Conservation (phyloP, 2,888 invertebrate species). For the Tiliacea aurago region DNA sequence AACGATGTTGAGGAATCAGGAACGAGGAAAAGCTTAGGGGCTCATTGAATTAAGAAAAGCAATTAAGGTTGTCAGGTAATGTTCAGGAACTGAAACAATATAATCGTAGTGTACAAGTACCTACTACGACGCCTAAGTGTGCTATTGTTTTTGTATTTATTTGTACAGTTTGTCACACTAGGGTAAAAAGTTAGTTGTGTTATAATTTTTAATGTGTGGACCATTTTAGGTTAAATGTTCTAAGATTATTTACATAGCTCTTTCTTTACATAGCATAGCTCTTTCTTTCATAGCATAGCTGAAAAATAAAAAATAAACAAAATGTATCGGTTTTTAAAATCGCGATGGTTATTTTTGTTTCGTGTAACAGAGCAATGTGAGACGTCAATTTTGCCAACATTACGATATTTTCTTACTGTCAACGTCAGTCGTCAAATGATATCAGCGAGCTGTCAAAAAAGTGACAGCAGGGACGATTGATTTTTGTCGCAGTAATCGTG, state of each 20-base stretch:
- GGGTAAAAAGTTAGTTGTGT: too few species aligned
- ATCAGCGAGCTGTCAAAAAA: constrained; percentile 57
- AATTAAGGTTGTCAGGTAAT: neutral
- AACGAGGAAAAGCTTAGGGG: too few species aligned
- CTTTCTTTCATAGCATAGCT: too few species aligned
- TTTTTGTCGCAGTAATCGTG: constrained; percentile 61
- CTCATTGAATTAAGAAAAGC: neutral
- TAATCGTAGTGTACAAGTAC: neutral
- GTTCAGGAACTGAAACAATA: neutral
- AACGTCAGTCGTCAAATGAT: constrained; percentile 33
- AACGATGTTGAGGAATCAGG: neutral
- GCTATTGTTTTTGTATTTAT: neutral
- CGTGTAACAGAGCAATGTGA: constrained; percentile 27
- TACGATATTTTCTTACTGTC: constrained; percentile 7
- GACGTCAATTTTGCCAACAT: constrained; percentile 30
- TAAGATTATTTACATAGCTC: neutral
- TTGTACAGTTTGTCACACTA: neutral
- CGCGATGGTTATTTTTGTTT: neutral
- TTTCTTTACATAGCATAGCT: too few species aligned
- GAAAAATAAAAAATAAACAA: too few species aligned
- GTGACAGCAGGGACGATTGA: constrained; percentile 58
- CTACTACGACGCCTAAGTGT: too few species aligned
- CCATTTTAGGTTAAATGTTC: too few species aligned
- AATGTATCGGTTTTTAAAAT: neutral
- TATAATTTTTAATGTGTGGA: too few species aligned